These are phyloP conservation scores for Hippoglossus stenolepis DNA, from an alignment of 2,113 vertebrate species.

Conservation along the genomic window DNA sequence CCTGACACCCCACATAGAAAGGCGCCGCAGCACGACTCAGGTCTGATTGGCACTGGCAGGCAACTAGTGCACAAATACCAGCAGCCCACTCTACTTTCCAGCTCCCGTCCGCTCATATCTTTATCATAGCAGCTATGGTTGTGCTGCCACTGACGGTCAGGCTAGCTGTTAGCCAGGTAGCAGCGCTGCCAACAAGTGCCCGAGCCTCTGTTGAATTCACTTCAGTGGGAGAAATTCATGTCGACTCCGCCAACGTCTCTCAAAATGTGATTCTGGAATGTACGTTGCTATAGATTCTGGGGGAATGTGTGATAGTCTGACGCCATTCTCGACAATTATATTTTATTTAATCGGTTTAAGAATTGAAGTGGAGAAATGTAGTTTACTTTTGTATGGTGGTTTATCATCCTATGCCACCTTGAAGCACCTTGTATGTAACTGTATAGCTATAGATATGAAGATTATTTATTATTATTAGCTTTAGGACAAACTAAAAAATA, in stretches of 20 bases:
- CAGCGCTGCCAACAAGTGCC: conserved; percentile 31
- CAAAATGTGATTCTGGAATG: conserved; percentile 13
- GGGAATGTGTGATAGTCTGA: neutral
- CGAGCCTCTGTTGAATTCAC: conserved; percentile 3
- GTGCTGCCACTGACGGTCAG: conserved; percentile 52
- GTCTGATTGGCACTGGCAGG: conserved; percentile 48
- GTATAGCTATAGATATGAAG: no score
- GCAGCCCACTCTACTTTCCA: conserved; percentile 52
- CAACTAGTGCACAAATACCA: conserved; percentile 45
- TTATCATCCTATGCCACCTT: no score
- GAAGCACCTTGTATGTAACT: no score
- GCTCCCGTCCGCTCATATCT: conserved; percentile 52
- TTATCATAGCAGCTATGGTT: conserved; percentile 13
- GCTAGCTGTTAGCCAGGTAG: conserved; percentile 42
- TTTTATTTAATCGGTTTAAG: no score
- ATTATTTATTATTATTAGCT: no score
- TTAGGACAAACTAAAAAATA: no score
- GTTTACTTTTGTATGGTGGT: neutral
- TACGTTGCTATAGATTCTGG: neutral
- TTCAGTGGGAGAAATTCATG: neutral
- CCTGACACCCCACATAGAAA: conserved; percentile 34
- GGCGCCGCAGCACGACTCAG: conserved; percentile 43
- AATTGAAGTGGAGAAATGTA: no score
- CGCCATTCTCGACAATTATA: neutral
- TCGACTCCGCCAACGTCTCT: neutral